Evolutionary conservation across 2,888 invertebrate species (phyloP).

Genomic region (Agrotis puta): DNA sequence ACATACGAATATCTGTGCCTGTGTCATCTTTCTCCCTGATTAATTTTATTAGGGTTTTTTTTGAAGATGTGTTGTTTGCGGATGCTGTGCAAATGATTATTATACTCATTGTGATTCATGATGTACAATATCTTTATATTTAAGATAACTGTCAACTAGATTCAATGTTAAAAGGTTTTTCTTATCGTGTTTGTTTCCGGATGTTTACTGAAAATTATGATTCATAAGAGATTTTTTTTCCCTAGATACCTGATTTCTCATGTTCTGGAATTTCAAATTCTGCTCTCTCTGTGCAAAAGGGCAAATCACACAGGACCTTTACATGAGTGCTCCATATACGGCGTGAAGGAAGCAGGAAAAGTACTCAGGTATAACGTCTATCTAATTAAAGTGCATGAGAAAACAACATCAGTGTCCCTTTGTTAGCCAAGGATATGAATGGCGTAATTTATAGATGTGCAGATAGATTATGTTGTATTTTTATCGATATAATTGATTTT

Average conservation of each 20-base stretch:
- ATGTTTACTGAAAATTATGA: background rate
- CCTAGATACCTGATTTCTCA: constrained; percentile 92
- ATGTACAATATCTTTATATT: background rate
- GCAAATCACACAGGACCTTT: constrained; percentile 93
- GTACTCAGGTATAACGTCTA: constrained; percentile 86
- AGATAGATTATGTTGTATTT: constrained; percentile 16
- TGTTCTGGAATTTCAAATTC: constrained; percentile 95
- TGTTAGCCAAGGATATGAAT: constrained; percentile 41
- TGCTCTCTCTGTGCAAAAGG: constrained; percentile 92
- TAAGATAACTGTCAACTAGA: background rate
- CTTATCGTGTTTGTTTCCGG: no score
- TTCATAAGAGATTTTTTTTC: constrained; percentile 26
- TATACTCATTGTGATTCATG: constrained; percentile 1
- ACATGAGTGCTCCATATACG: constrained; percentile 94
- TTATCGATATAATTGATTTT: background rate
- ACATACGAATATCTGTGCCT: background rate
- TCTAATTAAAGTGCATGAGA: constrained; percentile 47
- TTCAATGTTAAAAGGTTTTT: background rate
- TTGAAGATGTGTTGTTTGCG: background rate
- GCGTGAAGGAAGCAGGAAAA: constrained; percentile 92
- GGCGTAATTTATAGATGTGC: constrained; percentile 16
- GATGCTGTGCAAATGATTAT: background rate
- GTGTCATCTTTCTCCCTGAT: constrained; percentile 11
- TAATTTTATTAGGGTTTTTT: constrained; percentile 2
- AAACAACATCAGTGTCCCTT: constrained; percentile 36